Evolutionary conservation across 2,888 invertebrate genomes (phyloP).

Genomic region (Amiota mariae): DNA sequence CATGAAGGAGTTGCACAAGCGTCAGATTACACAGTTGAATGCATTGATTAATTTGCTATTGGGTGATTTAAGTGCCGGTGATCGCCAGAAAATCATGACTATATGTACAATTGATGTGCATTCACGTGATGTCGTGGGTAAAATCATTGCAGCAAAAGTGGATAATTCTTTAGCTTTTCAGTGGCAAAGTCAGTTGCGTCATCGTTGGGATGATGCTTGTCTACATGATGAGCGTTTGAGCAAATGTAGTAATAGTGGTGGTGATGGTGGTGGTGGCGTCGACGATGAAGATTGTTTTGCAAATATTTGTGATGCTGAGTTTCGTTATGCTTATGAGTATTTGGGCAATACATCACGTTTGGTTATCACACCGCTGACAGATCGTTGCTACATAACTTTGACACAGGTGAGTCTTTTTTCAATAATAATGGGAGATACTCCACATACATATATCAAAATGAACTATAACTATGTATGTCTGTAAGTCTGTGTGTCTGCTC

Average conservation of each 20-base stretch:
- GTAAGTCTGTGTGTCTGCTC: no score
- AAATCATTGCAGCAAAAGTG: slow-evolving; percentile 87
- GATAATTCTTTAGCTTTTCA: slow-evolving; percentile 87
- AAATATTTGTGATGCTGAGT: slow-evolving; percentile 96
- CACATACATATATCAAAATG: no score
- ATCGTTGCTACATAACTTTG: slow-evolving; percentile 95
- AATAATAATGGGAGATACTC: no score
- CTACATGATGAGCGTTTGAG: background rate
- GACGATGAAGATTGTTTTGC: slow-evolving; percentile 85
- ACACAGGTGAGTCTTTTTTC: slow-evolving; percentile 79
- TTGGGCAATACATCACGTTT: slow-evolving; percentile 94
- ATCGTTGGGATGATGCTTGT: slow-evolving; percentile 83
- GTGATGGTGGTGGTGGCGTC: slow-evolving; percentile 36
- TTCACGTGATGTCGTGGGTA: slow-evolving; percentile 93
- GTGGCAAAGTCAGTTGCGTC: slow-evolving; percentile 92
- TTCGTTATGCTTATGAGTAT: slow-evolving; percentile 93
- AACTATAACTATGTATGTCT: no score
- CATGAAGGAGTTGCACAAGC: slow-evolving; percentile 92
- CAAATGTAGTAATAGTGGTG: slow-evolving; percentile 33
- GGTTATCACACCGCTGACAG: slow-evolving; percentile 95
- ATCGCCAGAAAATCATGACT: slow-evolving; percentile 97
- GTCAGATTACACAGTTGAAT: slow-evolving; percentile 89
- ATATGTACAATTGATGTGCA: slow-evolving; percentile 98
- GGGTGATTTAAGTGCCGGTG: slow-evolving; percentile 86
- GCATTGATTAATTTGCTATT: slow-evolving; percentile 86